phyloP scores from a whole-genome alignment of 1,140 invertebrate species.

The Drosophila bocqueti region DNA sequence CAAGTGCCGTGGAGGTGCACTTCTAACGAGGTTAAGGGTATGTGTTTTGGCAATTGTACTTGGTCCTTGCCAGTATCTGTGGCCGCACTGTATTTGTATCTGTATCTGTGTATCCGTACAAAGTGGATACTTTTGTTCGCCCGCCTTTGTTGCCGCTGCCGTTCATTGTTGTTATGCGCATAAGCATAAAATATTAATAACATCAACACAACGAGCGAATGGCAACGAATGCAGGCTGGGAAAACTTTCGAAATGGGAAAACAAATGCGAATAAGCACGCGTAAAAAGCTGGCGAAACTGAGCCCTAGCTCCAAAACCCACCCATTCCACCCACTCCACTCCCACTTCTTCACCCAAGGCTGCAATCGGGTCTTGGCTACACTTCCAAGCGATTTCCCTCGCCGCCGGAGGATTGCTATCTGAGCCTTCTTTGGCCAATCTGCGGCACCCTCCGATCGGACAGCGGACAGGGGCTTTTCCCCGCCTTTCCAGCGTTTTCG shows the following conservation, averaged over 20 bases:
- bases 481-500: slow-evolving; percentile 4
- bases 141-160: slow-evolving; percentile 35
- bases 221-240: slow-evolving; percentile 17
- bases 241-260: slow-evolving; percentile 36
- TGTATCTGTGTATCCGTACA: background rate
- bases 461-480: background rate
- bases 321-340: background rate
- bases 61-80: background rate
- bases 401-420: slow-evolving; percentile 4
- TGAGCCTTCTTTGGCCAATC: slow-evolving; percentile 11
- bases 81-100: background rate
- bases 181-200: slow-evolving; percentile 76
- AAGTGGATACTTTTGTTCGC: slow-evolving; percentile 44
- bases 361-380: slow-evolving; percentile 11
- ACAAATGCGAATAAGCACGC: slow-evolving; percentile 33
- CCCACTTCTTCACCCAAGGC: background rate
- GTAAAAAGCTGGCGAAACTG: slow-evolving; percentile 12
- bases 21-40: slow-evolving; percentile 43
- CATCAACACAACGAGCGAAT: slow-evolving; percentile 26
- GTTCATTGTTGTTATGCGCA: slow-evolving; percentile 64
- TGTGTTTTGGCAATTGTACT: slow-evolving; percentile 49
- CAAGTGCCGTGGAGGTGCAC: slow-evolving; percentile 46
- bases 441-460: slow-evolving; percentile 15
- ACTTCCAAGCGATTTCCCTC: slow-evolving; percentile 20
- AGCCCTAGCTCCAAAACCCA: background rate